phyloP scores from a whole-genome alignment of 2,113 vertebrate genomes.

The Sinocyclocheilus anshuiensis region DNA sequence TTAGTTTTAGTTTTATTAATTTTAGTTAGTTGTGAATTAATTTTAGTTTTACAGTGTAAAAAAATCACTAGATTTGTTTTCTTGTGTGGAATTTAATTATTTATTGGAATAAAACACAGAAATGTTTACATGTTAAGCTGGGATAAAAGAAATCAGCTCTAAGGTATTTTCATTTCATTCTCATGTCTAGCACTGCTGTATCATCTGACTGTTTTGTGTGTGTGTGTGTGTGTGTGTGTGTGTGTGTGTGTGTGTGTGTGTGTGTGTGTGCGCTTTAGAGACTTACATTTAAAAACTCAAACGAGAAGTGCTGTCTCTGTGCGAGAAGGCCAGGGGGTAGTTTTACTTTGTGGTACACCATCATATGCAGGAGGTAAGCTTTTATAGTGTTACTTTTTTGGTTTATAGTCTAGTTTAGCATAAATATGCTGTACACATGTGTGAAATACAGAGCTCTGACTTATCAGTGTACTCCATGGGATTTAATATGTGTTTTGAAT shows the following conservation, averaged over 20 bases:
- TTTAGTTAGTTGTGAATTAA: no score
- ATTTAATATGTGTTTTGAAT: not conserved
- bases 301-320: constrained; percentile 89
- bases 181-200: not conserved
- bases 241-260: no score
- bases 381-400: constrained; percentile 1
- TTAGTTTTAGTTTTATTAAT: no score
- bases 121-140: not conserved
- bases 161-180: not conserved
- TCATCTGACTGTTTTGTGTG: not conserved
- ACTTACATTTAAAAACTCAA: constrained; percentile 86
- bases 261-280: constrained; percentile 65
- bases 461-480: no score
- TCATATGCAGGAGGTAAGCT: constrained; percentile 87
- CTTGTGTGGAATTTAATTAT: not conserved
- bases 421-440: not conserved
- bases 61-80: not conserved
- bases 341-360: constrained; percentile 89
- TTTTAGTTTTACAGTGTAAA: not conserved
- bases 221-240: no score
- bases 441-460: constrained; percentile 2
- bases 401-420: not conserved
- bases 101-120: no score
- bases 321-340: constrained; percentile 92
- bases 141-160: not conserved